Conservation (phyloP, 2,113 vertebrate species). For the Vulpes lagopus region DNA sequence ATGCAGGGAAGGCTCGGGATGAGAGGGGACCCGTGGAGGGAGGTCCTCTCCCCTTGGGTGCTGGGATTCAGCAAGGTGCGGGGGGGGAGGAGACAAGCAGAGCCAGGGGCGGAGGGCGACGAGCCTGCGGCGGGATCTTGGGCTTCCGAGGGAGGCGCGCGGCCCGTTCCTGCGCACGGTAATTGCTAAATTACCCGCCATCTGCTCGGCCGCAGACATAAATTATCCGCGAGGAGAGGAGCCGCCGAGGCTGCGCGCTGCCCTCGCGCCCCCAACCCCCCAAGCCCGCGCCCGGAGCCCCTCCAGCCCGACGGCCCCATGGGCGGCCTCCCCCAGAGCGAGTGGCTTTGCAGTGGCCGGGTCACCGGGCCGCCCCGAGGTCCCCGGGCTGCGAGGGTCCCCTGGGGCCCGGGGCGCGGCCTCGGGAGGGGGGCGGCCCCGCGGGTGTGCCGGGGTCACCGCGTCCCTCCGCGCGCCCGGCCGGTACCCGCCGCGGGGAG, state of each 20-base stretch:
- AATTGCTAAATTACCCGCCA: constrained; percentile 87
- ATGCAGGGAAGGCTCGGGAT: background rate
- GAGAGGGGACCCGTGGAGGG: background rate
- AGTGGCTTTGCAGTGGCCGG: background rate
- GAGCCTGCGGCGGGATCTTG: constrained; percentile 66
- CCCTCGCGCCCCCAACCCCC: constrained; percentile 50
- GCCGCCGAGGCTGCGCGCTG: constrained; percentile 66
- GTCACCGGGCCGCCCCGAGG: background rate
- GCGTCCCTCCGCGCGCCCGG: background rate
- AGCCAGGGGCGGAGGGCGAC: constrained; percentile 59
- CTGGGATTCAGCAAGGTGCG: constrained; percentile 13
- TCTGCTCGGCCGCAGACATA: constrained; percentile 84
- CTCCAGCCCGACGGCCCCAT: background rate
- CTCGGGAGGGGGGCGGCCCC: too few relatives aligned
- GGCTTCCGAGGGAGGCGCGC: constrained; percentile 81
- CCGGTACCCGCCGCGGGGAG: too few relatives aligned
- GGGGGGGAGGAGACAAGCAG: background rate
- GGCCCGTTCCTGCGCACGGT: constrained; percentile 81
- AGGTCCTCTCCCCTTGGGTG: background rate
- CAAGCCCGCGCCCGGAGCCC: background rate
- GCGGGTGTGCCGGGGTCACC: background rate
- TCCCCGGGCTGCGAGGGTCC: background rate
- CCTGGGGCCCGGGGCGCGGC: background rate
- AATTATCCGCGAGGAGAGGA: constrained; percentile 83
- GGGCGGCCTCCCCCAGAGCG: background rate